phyloP scores from a whole-genome alignment of 1,140 invertebrate genomes.

The Hycleus phaleratus region DNA sequence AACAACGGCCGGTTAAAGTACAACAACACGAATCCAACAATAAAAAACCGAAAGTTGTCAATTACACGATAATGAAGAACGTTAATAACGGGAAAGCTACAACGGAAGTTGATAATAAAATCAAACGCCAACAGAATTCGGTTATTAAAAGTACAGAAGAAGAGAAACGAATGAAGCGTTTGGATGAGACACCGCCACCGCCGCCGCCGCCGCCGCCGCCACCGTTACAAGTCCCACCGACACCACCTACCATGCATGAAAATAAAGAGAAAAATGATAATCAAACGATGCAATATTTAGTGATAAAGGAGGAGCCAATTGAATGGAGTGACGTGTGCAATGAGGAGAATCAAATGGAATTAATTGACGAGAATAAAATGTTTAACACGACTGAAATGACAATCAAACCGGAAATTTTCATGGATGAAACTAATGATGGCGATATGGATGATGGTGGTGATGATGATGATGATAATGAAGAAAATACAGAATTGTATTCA shows the following conservation, averaged over 20 bases:
- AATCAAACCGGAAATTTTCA: slow-evolving; percentile 46
- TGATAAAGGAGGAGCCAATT: slow-evolving; percentile 48
- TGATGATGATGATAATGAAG: slow-evolving; percentile 11
- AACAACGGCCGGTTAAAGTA: slow-evolving; percentile 4
- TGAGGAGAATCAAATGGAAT: slow-evolving; percentile 54
- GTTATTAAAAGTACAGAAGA: slow-evolving; percentile 18
- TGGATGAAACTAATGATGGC: slow-evolving; percentile 43
- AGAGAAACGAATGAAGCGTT: slow-evolving; percentile 24
- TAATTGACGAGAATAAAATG: slow-evolving; percentile 53
- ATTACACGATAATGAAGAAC: slow-evolving; percentile 10
- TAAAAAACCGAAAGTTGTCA: slow-evolving; percentile 1
- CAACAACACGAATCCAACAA: background rate
- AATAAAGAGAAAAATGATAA: slow-evolving; percentile 27
- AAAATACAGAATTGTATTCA: slow-evolving; percentile 51
- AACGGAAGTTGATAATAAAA: background rate
- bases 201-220: background rate
- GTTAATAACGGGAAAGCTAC: background rate
- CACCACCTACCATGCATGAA: slow-evolving; percentile 4
- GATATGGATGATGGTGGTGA: slow-evolving; percentile 9
- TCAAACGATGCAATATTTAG: slow-evolving; percentile 39
- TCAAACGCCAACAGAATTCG: slow-evolving; percentile 6
- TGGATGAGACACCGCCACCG: background rate
- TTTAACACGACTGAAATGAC: slow-evolving; percentile 48
- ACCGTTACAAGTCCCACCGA: slow-evolving; percentile 4
- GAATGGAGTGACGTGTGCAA: slow-evolving; percentile 42